A percentile compares a stretch with the other conserved stretches of the same genome.
phyloP scores from a whole-genome alignment of 2,797 vertebrate species.

The Pangasius sanitwongsei region DNA sequence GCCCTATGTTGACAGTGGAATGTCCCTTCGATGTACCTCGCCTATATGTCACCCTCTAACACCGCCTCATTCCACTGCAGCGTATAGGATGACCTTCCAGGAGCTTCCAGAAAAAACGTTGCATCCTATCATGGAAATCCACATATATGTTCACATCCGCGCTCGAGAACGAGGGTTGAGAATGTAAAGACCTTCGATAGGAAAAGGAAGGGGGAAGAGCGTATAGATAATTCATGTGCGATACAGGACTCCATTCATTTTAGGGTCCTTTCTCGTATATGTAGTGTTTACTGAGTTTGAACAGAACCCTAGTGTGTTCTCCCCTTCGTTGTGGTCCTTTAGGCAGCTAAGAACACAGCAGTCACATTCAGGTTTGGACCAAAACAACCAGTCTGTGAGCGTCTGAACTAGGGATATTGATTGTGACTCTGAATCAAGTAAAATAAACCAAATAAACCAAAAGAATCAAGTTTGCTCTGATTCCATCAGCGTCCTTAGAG shows the following conservation, averaged over 20 bases:
- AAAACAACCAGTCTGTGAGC: background rate
- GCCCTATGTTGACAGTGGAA: conserved; percentile 52
- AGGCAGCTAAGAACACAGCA: background rate
- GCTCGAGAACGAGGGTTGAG: background rate
- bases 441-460: background rate
- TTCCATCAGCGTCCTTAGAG: background rate
- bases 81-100: background rate
- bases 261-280: background rate
- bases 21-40: conserved; percentile 23
- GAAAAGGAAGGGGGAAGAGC: background rate
- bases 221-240: background rate
- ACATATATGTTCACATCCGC: background rate
- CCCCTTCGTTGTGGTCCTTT: background rate
- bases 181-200: background rate
- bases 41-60: conserved; percentile 34
- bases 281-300: background rate
- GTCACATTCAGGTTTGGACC: background rate
- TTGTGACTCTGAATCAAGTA: background rate
- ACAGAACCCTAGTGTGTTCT: background rate
- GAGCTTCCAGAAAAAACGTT: background rate
- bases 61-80: background rate
- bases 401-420: background rate
- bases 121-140: background rate
- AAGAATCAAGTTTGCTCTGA: background rate
- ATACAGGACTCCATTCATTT: background rate